A percentile compares a stretch with the other conserved stretches of the same genome.
phyloP scores from a whole-genome alignment of 2,888 invertebrate genomes.

The Sericinus montela region DNA sequence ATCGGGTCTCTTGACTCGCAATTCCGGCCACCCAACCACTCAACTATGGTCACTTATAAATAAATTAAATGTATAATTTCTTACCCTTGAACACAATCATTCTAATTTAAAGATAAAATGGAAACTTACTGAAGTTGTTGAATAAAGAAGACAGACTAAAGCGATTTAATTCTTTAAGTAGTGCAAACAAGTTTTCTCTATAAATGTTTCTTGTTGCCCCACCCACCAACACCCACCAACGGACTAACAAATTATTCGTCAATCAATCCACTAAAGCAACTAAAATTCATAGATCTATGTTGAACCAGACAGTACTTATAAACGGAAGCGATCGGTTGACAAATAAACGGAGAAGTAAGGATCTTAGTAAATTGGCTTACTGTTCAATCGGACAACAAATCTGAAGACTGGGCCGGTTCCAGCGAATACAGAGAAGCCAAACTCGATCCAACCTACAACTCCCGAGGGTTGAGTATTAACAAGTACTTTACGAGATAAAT shows the following conservation, averaged over 20 bases:
- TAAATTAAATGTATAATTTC: too few relatives aligned
- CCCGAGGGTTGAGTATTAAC: slow-evolving; percentile 65
- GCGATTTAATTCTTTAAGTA: slow-evolving; percentile 72
- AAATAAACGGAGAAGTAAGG: slow-evolving; percentile 42
- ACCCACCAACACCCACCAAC: slow-evolving; percentile 37
- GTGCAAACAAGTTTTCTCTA: slow-evolving; percentile 69
- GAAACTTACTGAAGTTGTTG: slow-evolving; percentile 32
- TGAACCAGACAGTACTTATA: slow-evolving; percentile 27
- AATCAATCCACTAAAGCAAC: slow-evolving; percentile 40
- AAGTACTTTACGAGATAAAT: slow-evolving; percentile 75
- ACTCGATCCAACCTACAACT: slow-evolving; percentile 43
- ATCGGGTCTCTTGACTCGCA: too few relatives aligned
- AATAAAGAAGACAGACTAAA: slow-evolving; percentile 48
- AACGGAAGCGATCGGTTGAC: slow-evolving; percentile 25
- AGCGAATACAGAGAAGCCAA: slow-evolving; percentile 46
- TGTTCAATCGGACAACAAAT: slow-evolving; percentile 31
- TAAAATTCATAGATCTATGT: slow-evolving; percentile 35
- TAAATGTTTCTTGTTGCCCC: slow-evolving; percentile 40
- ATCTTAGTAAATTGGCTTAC: slow-evolving; percentile 46
- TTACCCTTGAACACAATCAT: neutral
- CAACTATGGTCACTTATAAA: too few relatives aligned
- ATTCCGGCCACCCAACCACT: too few relatives aligned
- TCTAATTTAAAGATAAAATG: neutral
- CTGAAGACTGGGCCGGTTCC: slow-evolving; percentile 35
- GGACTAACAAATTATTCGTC: slow-evolving; percentile 35